Evolutionary conservation across 2,888 invertebrate genomes (phyloP).

Genomic region (Lingula anatina): DNA sequence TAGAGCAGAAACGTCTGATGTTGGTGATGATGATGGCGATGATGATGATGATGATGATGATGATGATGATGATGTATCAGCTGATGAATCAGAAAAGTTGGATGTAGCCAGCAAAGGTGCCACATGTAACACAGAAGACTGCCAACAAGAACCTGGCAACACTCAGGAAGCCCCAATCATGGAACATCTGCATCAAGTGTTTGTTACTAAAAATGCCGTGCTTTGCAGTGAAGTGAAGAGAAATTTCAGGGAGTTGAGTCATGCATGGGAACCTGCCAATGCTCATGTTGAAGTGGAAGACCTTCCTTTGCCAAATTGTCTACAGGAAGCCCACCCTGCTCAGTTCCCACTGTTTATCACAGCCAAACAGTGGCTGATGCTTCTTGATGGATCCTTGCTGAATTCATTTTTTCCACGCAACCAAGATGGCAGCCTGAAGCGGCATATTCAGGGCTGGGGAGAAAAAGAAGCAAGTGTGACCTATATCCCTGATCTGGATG

Average conservation of each 20-base stretch:
- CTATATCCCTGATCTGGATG: too few relatives aligned
- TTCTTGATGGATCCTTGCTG: slow-evolving; percentile 34
- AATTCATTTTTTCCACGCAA: slow-evolving; percentile 28
- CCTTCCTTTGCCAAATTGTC: slow-evolving; percentile 14
- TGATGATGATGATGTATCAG: background rate
- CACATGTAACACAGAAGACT: too few relatives aligned
- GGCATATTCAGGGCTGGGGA: slow-evolving; percentile 19
- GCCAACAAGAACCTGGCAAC: too few relatives aligned
- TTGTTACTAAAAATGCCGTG: slow-evolving; percentile 37
- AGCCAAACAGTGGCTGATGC: slow-evolving; percentile 28
- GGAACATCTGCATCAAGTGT: slow-evolving; percentile 15
- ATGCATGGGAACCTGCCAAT: slow-evolving; percentile 19
- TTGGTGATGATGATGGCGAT: slow-evolving; percentile 6
- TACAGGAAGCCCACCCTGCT: slow-evolving; percentile 14
- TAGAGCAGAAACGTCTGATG: too few relatives aligned
- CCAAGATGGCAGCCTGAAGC: slow-evolving; percentile 27
- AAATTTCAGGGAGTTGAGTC: slow-evolving; percentile 32
- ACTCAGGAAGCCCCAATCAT: slow-evolving; percentile 3
- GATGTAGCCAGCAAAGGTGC: too few relatives aligned
- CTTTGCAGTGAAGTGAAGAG: slow-evolving; percentile 39
- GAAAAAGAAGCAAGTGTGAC: too few relatives aligned
- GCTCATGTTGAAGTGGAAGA: slow-evolving; percentile 15
- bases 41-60: slow-evolving; percentile 2
- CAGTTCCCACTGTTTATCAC: slow-evolving; percentile 35
- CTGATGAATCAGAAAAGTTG: too few relatives aligned